Base-by-base conservation (phyloP, 1,140 invertebrate genomes). In the Fopius arisanus region DNA sequence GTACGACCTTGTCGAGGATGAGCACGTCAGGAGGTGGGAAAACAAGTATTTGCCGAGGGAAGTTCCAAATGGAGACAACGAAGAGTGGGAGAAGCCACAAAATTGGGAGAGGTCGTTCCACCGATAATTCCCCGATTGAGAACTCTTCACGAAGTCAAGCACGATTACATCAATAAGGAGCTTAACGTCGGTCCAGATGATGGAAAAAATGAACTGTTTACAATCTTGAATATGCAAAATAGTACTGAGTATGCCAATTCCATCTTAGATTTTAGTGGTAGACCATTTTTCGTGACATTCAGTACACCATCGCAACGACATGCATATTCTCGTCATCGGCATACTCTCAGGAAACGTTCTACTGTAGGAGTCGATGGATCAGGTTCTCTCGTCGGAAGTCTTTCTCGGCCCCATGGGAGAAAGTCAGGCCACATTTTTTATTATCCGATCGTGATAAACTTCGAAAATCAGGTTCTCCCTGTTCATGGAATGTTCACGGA, bases 401-500 rank as follows among this genome's bases (percentile, higher is more conserved):
- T 77, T 10, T 10, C 16, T 19, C 26, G 48, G 6, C 31, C 65
- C 3, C 54, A 73, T 28, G 33, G 66, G 33, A 63, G 14, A 4
- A 62, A 43, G 29, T 70, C 62, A 21, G 51, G 70, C 0, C 63
- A 70, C 9, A 75, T 77, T 31, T 77, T 77, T 73, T 63, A 75
- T 33, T 77, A 75, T 29, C 10, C 29, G 4, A 68, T 77, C 1
- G 72, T 73, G 26, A 73, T 77, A 14, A 75, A 75, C 62, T 77
- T 75, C 43, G 67, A 73, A 19, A 29, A 63, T 12, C 33, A 16
- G 16, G 70, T 63, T 14, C 70, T 81, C 73, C 74, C 78, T 67
- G 76, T 81, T 74, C 75, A 67, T 67, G 65, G 75, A 3, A 67
- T 77, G 67, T 40, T 77, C 0, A 63, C 67, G 1, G 76, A 74